Base-by-base conservation (phyloP, 92 coral and sea anemone genomes). In the Muricea muricata region DNA sequence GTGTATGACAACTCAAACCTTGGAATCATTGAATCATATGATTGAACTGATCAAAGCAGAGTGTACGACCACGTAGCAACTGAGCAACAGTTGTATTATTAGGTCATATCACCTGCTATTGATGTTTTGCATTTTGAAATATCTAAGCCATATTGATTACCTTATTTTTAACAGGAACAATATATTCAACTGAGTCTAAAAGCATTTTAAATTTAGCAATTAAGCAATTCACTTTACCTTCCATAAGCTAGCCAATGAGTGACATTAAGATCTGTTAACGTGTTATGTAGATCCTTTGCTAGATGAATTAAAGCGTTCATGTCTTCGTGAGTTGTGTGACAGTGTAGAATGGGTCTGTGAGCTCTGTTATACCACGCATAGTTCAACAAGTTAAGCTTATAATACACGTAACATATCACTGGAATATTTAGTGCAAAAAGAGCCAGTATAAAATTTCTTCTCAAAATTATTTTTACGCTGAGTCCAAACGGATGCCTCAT, bases 231-330 rank as follows among this genome's bases (percentile, higher is more conserved):
- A 25, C 63, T 93, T 20, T 56, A 93, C 97, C 97, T 93, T 70
- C 97, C 97, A 56, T 93, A 93, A 0, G 87, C 97, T 1, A 93
- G 92, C 75, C 91, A 93, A 60, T 93, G 93, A 15, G 86, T 75
- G 9, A 93, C 41, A 8, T 66, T 58, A 60, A 93, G 17, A 37
- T 47, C 68, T 21, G 79, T 78, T 74, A 93, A 78, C 4, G 82
- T 85, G 21, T 40, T 30, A 29, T 91, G 93, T 0, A 89, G 81
- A 29, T 93, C 93, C 67, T 87, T 60, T 1, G 92, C 83, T 13
- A 93, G 71, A 0, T 87, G 82, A 69, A 86, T 54, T 82, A 93
- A 33, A 26, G 86, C 93, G 2, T 78, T 61, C 92, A 90, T 90
- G 26, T 89, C 82, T 66, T 86, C 81, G 20, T 79, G 68, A 0